Base-by-base conservation (phyloP, 2,888 invertebrate genomes). In the Chrysina gloriosa region DNA sequence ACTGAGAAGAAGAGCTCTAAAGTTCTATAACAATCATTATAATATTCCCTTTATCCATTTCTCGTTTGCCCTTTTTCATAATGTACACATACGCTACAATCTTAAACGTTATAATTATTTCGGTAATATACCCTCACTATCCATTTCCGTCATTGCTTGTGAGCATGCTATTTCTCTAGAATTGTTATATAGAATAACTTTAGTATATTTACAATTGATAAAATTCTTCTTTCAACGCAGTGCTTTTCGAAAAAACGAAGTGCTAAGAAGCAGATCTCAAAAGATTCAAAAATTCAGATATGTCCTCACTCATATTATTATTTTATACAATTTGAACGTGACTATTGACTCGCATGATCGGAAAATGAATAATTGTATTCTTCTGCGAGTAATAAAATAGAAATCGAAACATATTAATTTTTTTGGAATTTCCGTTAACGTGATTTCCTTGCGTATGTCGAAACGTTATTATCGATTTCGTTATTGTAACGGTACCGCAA, bases 131-230 rank as follows among this genome's bases (percentile, higher is more conserved):
- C 21, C 45, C 16, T 19, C 19, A 19, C 19, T 45, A 27, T 50
- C 19, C 16, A n/a, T 23, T 50, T 48, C 29, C 73, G 77, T 77
- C 76, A 76, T 75, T 72, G 76, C 75, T 73, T 76, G 77, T 78
- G 78, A 78, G 77, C 76, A 73, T 74, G 73, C 76, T 75, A 75
- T 70, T 69, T 71, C 67, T 71, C 23, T 61, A 42, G 16, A 61
- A 61, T 42, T 27, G 25, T 61, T 61, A 61, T 42, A 42, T 61
- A 56, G 36, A 56, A 21, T 56, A 42, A 27, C 42, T 68, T 65
- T 39, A 63, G 23, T 50, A 58, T 52, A 68, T 54, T 56, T 54
- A 54, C 63, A 66, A 65, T 61, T 42, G 42, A 42, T 61, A 61
- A 61, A 42, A 61, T 25, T 61, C 25, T 50, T 47, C 47, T 54